Base-by-base conservation (phyloP, 2,113 vertebrate genomes). In the Pavo muticus region DNA sequence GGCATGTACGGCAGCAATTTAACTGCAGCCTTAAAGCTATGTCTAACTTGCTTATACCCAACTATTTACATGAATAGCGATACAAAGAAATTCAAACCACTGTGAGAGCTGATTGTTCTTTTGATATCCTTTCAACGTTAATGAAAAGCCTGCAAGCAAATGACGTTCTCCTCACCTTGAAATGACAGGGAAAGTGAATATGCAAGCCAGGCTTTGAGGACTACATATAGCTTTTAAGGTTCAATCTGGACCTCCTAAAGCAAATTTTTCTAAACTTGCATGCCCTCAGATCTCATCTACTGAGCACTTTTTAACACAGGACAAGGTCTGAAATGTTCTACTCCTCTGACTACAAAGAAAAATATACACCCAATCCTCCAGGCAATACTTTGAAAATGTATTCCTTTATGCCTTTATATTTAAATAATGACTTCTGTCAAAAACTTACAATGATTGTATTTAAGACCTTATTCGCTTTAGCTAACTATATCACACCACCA, bases 111-210 rank as follows among this genome's bases (percentile, higher is more conserved):
- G 72, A 84, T 57, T 84, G 57, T 69, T 95, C 91, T 91, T 1
- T 0, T 86, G 83, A 90, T 91, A 93, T 91, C 65, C 83, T 79
- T 84, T 84, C 85, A 91, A 74, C 73, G 32, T 52, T 84, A 88
- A 90, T 82, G 57, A 88, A 95, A 95, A 88, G 61, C 83, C 87
- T 91, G n/a, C 0, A 1, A 93, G 91, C 79, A 94, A 91, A 95
- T 76, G 81, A 71, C 11, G 11, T 88, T 93, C 65, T 81, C 40
- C 80, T 96, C 93, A 94, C 88, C 79, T 94, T 95, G 90, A 88
- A 91, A 91, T 70, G 59, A 87, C 35, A 81, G 75, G 16, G 35
- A 69, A 80, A 88, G 61, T 42, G 57, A 72, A 84, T 59, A 84
- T 1, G 11, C 52, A 78, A 80, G 76, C 57, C 85, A 75, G 57